These are phyloP conservation scores for Lasioglossum marginatum DNA, from an alignment of 2,888 invertebrate genomes.

Conservation along the genomic window DNA sequence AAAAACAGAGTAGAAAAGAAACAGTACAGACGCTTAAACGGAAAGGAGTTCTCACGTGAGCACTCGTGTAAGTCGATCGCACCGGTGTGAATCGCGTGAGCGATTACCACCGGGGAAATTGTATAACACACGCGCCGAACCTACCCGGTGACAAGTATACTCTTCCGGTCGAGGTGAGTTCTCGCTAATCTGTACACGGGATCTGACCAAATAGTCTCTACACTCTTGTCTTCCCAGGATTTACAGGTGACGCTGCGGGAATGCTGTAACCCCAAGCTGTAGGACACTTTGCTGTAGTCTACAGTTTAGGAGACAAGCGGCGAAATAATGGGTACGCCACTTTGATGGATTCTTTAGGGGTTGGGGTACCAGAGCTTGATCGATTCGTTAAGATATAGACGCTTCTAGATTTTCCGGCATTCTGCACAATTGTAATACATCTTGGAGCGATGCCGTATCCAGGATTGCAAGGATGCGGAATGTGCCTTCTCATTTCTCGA, in stretches of 20 bases:
- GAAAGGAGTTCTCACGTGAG: background rate
- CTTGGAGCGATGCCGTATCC: no score
- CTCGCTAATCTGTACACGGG: background rate
- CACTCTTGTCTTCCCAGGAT: background rate
- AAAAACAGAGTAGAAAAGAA: background rate
- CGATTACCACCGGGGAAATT: background rate
- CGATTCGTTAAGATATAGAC: background rate
- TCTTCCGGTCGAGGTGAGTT: background rate
- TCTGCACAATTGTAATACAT: no score
- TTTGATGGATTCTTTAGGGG: constrained; percentile 4
- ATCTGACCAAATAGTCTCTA: background rate
- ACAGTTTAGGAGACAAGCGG: background rate
- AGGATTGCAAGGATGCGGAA: no score
- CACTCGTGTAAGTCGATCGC: background rate
- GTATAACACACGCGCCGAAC: background rate
- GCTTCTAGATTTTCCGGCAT: background rate
- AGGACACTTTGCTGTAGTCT: background rate
- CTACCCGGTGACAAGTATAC: background rate
- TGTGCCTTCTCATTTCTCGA: no score
- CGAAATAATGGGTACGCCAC: background rate
- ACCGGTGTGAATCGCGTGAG: constrained; percentile 1
- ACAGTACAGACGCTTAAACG: background rate
- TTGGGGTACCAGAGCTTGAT: background rate
- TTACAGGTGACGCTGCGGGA: background rate
- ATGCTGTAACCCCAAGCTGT: background rate